A percentile compares a stretch with the other conserved stretches of the same genome.
Evolutionary conservation across 2,113 vertebrate species (phyloP).

Genomic region (Galbula dea): DNA sequence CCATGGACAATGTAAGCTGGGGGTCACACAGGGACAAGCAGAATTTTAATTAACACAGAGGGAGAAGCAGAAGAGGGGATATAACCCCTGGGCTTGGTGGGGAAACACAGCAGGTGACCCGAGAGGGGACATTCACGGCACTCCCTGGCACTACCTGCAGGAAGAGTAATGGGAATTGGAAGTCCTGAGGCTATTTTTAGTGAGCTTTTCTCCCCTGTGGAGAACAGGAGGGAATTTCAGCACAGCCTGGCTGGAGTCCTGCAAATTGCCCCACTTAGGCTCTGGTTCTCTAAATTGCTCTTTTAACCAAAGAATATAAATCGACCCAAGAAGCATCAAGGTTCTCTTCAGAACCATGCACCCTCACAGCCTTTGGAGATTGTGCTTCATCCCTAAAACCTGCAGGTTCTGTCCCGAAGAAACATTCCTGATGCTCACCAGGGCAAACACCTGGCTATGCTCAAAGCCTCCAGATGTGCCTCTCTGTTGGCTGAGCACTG

Average conservation of each 20-base stretch:
- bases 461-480: neutral
- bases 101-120: neutral
- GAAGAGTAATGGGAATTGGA: neutral
- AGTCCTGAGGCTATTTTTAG: neutral
- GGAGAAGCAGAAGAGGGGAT: neutral
- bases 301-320: neutral
- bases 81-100: neutral
- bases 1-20: neutral
- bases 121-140: neutral
- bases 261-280: neutral
- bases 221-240: constrained; percentile 5
- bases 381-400: neutral
- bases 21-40: accelerated
- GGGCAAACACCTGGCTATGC: neutral
- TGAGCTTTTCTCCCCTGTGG: neutral
- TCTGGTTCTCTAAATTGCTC: neutral
- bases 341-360: neutral
- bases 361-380: neutral
- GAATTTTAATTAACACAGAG: neutral
- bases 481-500: neutral
- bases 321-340: accelerated
- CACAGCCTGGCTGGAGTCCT: neutral
- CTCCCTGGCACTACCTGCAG: neutral
- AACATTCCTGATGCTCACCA: neutral
- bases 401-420: neutral